phyloP scores from a whole-genome alignment of 2,888 invertebrate species.

The Myopa testacea region DNA sequence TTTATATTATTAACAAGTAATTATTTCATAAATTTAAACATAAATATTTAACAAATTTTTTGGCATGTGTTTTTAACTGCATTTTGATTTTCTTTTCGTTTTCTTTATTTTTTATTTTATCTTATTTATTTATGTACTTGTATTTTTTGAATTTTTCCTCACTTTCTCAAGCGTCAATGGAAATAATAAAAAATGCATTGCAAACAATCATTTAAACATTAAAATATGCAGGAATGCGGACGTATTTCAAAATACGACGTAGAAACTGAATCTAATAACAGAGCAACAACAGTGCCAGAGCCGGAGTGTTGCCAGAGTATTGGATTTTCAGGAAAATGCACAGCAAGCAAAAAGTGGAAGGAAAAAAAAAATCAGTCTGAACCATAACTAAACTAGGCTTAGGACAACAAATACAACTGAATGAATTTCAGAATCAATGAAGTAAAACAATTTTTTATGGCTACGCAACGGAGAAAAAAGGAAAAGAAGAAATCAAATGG shows the following conservation, averaged over 20 bases:
- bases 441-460: constrained; percentile 21
- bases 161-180: not conserved
- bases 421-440: constrained; percentile 38
- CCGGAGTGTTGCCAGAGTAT: constrained; percentile 15
- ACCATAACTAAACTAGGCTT: no score
- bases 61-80: no score
- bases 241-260: constrained; percentile 14
- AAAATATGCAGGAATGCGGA: constrained; percentile 40
- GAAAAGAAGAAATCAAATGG: not conserved
- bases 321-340: not conserved
- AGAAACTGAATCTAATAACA: not conserved
- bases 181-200: not conserved
- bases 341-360: not conserved
- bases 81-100: not conserved
- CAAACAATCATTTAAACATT: not conserved
- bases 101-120: not conserved
- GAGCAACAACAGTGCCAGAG: no score
- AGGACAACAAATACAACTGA: constrained; percentile 1
- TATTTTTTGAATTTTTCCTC: not conserved
- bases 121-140: not conserved
- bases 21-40: not conserved
- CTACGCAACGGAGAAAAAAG: constrained; percentile 3
- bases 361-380: not conserved
- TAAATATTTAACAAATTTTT: no score
- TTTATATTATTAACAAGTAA: constrained; percentile 49